phyloP scores from a whole-genome alignment of 2,888 invertebrate species.

The Criorhina ranunculi region DNA sequence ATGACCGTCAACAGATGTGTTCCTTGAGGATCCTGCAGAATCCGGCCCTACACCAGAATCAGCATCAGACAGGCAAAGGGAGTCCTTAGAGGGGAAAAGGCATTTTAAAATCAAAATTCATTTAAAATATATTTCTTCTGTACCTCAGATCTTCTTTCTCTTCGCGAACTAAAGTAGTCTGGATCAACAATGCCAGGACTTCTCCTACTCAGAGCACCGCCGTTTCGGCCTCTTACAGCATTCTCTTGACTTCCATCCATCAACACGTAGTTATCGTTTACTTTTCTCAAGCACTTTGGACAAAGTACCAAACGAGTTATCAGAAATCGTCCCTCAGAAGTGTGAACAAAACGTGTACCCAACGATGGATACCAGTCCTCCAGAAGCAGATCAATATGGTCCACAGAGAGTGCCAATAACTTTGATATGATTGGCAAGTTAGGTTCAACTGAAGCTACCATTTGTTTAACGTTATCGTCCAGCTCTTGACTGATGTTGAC shows the following conservation, averaged over 20 bases:
- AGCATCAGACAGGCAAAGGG: slow-evolving; percentile 90
- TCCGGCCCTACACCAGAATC: slow-evolving; percentile 95
- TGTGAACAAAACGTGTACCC: slow-evolving; percentile 98
- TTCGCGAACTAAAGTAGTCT: slow-evolving; percentile 76
- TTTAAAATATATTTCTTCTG: not conserved
- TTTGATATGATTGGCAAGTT: slow-evolving; percentile 92
- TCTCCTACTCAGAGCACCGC: slow-evolving; percentile 43
- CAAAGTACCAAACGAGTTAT: slow-evolving; percentile 97
- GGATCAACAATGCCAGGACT: slow-evolving; percentile 60
- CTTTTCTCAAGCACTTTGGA: slow-evolving; percentile 90
- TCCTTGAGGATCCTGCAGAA: slow-evolving; percentile 91
- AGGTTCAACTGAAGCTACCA: slow-evolving; percentile 87
- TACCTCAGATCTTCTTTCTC: slow-evolving; percentile 80
- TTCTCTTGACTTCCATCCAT: slow-evolving; percentile 58
- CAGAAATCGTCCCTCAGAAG: slow-evolving; percentile 97
- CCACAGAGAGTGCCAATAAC: slow-evolving; percentile 94
- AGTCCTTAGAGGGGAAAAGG: slow-evolving; percentile 85
- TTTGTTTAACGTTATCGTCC: slow-evolving; percentile 85
- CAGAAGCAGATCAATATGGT: slow-evolving; percentile 97
- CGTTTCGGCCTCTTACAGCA: slow-evolving; percentile 49
- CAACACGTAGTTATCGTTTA: slow-evolving; percentile 78
- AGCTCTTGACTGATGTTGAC: slow-evolving; percentile 86
- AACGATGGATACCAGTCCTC: slow-evolving; percentile 99
- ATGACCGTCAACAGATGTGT: slow-evolving; percentile 93
- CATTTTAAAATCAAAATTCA: slow-evolving; percentile 4